phyloP scores from a whole-genome alignment of 2,888 invertebrate species.

The Hirtodrosophila duncani region DNA sequence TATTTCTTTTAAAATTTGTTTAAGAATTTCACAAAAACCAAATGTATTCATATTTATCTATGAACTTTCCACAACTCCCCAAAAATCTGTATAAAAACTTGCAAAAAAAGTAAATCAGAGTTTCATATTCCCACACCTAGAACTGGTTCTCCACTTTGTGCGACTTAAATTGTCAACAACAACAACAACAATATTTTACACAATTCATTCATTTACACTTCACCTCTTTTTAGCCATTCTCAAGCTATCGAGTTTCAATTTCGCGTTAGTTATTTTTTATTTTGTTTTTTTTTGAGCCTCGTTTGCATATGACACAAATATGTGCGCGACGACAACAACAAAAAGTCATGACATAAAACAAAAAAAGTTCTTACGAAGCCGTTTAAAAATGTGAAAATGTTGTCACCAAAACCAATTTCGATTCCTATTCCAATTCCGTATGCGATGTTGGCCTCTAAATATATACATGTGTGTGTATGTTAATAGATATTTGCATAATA shows the following conservation, averaged over 20 bases:
- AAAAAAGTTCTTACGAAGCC: slow-evolving; percentile 39
- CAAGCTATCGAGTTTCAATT: slow-evolving; percentile 53
- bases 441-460: slow-evolving; percentile 48
- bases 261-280: slow-evolving; percentile 8
- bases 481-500: no score
- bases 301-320: slow-evolving; percentile 60
- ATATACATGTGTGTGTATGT: no score
- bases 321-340: slow-evolving; percentile 4
- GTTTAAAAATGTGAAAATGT: slow-evolving; percentile 41
- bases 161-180: slow-evolving; percentile 43
- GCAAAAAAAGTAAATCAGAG: slow-evolving; percentile 20
- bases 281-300: slow-evolving; percentile 29
- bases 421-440: no score
- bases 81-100: no score
- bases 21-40: no score
- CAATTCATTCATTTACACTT: not conserved
- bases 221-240: slow-evolving; percentile 27
- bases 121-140: slow-evolving; percentile 7
- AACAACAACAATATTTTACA: slow-evolving; percentile 3
- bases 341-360: slow-evolving; percentile 15
- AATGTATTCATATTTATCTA: no score
- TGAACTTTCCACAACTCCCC: no score
- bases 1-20: no score
- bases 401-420: slow-evolving; percentile 49
- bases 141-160: slow-evolving; percentile 17